Base-by-base conservation (phyloP, 2,888 invertebrate genomes). In the Icerya purchasi region DNA sequence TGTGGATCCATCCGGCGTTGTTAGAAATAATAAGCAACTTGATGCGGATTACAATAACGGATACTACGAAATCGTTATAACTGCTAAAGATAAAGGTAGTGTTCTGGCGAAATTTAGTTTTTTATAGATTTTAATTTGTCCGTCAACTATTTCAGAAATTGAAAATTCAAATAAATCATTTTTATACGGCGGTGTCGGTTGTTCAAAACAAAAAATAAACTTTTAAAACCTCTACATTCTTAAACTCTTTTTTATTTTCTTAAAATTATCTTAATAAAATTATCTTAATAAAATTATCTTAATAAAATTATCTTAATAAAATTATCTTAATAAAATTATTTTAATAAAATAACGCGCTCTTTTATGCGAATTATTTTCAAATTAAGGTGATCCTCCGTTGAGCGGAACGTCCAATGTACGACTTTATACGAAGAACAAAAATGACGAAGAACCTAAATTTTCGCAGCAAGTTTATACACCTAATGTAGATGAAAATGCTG, bases 1-100 rank as follows among this genome's bases (percentile, higher is more conserved):
- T 64, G 91, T 97, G 14, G 92, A 94, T 71, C 82, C 86, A 8
- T 87, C 84, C 68, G 94, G 94, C 50, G 86, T 91, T 59, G 92
- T 94, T 64, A 87, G 87, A 56, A 88, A 89, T 70, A 72, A 72
- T 63, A 88, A 88, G 69, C 88, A 91, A 70, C 75, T 94, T 60
- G 94, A 94, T 69, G 94, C 94, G 3, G 94, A 94, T 70, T 92
- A 93, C 70, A 92, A 93, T 70, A 92, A 92, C 70, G 92, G 92
- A 53, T 93, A 93, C 72, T 93, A 93, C 69, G 92, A 96, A 71
- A 92, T 96, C 69, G 80, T 80, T 25, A 92, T 96, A 22, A 90
- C 90, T 2, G 94, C 94, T 8, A 89, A 86, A 70, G 96, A 96
- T 70, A 90, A 89, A 73, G 96, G 77, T 76, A 67, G n/a, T n/a